Evolutionary conservation across 2,888 invertebrate genomes (phyloP).

Genomic region (Chymomyza fuscimana): DNA sequence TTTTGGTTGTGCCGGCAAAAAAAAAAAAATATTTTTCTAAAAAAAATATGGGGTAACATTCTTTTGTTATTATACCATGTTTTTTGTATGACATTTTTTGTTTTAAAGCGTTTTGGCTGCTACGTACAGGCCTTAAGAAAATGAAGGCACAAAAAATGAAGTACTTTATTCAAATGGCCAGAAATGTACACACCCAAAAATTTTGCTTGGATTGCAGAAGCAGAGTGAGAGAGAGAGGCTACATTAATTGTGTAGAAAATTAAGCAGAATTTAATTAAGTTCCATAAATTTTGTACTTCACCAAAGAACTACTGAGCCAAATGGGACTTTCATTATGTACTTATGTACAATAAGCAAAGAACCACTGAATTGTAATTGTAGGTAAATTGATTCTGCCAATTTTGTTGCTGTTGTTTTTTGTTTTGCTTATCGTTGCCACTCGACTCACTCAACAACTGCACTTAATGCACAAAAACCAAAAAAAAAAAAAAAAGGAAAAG

Average conservation of each 20-base stretch:
- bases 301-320: neutral
- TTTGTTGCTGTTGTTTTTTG: neutral
- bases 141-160: too few relatives aligned
- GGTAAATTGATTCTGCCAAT: slow-evolving; percentile 41
- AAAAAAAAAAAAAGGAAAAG: neutral
- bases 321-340: slow-evolving; percentile 2
- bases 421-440: slow-evolving; percentile 6
- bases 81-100: too few relatives aligned
- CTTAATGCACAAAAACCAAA: neutral
- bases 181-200: neutral
- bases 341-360: neutral
- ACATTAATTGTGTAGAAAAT: slow-evolving; percentile 3
- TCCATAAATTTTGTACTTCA: slow-evolving; percentile 26
- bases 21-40: too few relatives aligned
- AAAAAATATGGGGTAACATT: too few relatives aligned
- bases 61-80: too few relatives aligned
- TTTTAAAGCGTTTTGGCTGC: too few relatives aligned
- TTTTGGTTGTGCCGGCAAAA: too few relatives aligned
- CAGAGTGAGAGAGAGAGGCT: neutral
- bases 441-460: neutral
- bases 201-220: neutral
- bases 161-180: neutral
- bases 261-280: slow-evolving; percentile 50
- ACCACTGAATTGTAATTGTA: slow-evolving; percentile 49
- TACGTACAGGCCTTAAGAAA: too few relatives aligned